Conservation (phyloP, 2,113 vertebrate species). For the Lichenostomus cassidix region DNA sequence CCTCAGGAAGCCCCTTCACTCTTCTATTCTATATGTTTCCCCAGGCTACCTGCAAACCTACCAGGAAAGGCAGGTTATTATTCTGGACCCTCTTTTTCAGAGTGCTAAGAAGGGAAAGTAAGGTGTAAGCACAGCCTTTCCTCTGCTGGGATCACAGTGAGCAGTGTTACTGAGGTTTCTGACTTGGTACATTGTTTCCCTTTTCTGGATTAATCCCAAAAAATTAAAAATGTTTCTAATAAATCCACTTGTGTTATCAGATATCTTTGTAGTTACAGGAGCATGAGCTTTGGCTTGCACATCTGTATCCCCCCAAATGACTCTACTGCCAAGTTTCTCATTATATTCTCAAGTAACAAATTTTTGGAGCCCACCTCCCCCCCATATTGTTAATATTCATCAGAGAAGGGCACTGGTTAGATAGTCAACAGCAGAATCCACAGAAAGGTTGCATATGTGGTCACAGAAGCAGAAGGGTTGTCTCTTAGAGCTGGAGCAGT, state of each 20-base stretch:
- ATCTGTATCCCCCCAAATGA: background rate
- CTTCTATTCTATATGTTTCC: background rate
- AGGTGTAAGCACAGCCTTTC: background rate
- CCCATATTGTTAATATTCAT: background rate
- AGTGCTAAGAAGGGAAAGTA: background rate
- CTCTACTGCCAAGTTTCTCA: background rate
- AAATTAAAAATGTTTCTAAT: background rate
- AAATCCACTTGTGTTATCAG: background rate
- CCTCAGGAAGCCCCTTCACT: background rate
- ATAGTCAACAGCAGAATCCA: background rate
- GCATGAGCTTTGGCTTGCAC: background rate
- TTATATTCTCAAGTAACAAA: background rate
- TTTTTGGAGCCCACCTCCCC: background rate
- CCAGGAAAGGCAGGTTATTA: background rate
- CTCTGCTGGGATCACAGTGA: background rate
- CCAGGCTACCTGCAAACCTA: accelerated
- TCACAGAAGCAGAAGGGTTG: background rate
- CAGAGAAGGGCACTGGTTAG: background rate
- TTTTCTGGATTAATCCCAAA: background rate
- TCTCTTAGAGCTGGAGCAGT: background rate
- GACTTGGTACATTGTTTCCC: background rate
- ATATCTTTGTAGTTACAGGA: background rate
- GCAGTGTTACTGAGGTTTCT: background rate
- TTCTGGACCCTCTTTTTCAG: background rate
- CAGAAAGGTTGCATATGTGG: background rate